Conservation (phyloP, 2,797 vertebrate genomes). For the Sebastes matsubarae region DNA sequence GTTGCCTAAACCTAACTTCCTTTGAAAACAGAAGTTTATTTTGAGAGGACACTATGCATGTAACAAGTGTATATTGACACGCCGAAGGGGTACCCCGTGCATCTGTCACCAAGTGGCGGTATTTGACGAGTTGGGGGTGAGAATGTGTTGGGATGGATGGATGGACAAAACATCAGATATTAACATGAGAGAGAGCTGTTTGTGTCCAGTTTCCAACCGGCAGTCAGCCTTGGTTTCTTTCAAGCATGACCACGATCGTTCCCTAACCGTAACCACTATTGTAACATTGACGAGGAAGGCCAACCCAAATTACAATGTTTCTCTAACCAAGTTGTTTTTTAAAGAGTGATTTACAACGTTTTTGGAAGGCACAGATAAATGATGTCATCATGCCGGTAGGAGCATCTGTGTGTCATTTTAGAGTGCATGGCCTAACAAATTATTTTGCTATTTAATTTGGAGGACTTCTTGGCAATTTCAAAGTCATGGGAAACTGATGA, state of each 20-base stretch:
- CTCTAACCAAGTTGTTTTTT: background rate
- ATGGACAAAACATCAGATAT: background rate
- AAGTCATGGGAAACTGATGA: background rate
- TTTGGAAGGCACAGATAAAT: background rate
- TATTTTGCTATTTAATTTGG: background rate
- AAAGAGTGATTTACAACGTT: background rate
- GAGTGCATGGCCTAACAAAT: background rate
- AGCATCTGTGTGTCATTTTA: background rate
- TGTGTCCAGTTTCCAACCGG: background rate
- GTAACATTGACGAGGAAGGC: background rate
- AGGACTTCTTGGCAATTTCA: background rate
- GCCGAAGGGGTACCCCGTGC: too few relatives aligned
- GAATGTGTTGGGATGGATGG: background rate
- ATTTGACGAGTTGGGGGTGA: too few relatives aligned
- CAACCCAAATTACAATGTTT: background rate
- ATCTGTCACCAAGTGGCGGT: too few relatives aligned
- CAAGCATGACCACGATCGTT: background rate
- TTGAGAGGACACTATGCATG: too few relatives aligned
- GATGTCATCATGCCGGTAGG: background rate
- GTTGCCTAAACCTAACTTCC: too few relatives aligned
- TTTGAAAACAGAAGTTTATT: too few relatives aligned
- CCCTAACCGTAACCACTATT: background rate
- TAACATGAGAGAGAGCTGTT: background rate
- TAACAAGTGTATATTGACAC: too few relatives aligned
- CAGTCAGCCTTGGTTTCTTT: background rate